Evolutionary conservation across 2,113 vertebrate species (phyloP), one percentile per base, ranked within the genome.

Genomic region (Collichthys lucidus): DNA sequence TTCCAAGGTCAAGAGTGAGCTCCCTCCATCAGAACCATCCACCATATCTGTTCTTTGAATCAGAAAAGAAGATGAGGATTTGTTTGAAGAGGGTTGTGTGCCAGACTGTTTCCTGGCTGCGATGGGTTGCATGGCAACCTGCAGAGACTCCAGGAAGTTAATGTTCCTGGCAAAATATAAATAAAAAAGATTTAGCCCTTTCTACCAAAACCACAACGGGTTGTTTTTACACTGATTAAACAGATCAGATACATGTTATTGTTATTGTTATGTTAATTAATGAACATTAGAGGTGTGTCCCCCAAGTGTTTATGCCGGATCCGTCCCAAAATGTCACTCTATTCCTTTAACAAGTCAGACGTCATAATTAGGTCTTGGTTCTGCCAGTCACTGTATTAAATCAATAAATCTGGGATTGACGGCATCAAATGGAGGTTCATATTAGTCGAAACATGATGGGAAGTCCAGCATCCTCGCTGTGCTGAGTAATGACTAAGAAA

Each of bases 401-500:
- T 40, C 1, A 40, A 40, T 40, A 40, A 40, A 40, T 40, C 8
- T 40, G 35, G 35, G 35, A 40, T 40, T 40, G 35, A 40, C 7
- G 8, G 35, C 35, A 9, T 40, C 35, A 40, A 9, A 40, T 40
- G 35, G 35, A 40, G 35, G 35, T 40, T 77, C 60, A 77, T 31
- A 53, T 74, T 8, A 47, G 55, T 56, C 6, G 15, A 74, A 81
- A 78, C 60, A 15, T 60, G 56, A 73, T 50, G 29, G 62, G 22
- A 83, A 47, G 26, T 64, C 53, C 56, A 40, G 67, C 85, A 60
- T 59, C 72, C 67, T 82, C 35, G 31, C 44, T 2, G 60, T 86
- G 91, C 88, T 86, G 83, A 83, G 80, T 88, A 84, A 86, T 87
- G 84, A 88, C 84, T 71, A 65, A 79, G 59, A 90, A 61, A 74